A percentile compares a stretch with the other conserved stretches of the same genome.
These are phyloP conservation scores for Crocidura indochinensis DNA, from an alignment of 2,797 vertebrate species.

Conservation along the genomic window DNA sequence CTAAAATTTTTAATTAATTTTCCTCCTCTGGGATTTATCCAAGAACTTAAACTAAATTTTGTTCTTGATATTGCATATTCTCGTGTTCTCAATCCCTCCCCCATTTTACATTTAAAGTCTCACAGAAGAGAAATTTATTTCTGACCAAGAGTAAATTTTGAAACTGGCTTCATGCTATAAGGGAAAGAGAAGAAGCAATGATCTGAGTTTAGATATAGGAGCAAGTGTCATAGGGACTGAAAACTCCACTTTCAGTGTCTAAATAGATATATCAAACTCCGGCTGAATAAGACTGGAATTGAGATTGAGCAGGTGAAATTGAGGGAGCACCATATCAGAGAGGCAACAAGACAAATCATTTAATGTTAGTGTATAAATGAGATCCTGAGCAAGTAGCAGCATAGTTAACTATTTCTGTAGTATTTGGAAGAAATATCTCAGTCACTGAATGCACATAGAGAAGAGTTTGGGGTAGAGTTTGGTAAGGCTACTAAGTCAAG, in stretches of 20 bases:
- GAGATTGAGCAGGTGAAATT: neutral
- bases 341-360: neutral
- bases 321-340: neutral
- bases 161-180: neutral
- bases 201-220: neutral
- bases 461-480: neutral
- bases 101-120: neutral
- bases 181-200: neutral
- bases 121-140: neutral
- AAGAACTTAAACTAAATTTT: constrained; percentile 43
- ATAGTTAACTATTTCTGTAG: neutral
- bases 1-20: neutral
- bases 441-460: neutral
- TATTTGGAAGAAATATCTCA: neutral
- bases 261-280: neutral
- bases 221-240: neutral
- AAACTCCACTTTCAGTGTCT: neutral
- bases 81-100: neutral
- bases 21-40: neutral
- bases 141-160: neutral
- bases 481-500: too few relatives aligned
- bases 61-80: neutral
- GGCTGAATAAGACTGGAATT: neutral
- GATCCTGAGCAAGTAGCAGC: neutral
- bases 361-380: neutral